phyloP scores from a whole-genome alignment of 1,140 invertebrate species.

The Arion vulgaris region DNA sequence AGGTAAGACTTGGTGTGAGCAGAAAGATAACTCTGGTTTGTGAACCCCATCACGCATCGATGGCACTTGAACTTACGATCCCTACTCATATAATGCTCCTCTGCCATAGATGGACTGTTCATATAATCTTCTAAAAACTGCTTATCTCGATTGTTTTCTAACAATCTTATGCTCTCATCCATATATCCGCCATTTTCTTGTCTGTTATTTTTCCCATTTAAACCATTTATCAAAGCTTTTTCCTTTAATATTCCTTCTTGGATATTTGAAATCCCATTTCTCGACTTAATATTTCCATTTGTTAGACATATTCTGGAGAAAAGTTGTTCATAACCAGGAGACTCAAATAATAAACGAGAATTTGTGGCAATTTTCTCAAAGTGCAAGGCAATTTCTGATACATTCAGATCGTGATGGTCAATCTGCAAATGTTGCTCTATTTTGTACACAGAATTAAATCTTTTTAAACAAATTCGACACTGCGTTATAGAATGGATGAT shows the following conservation, averaged over 20 bases:
- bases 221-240: neutral
- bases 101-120: conserved; percentile 91
- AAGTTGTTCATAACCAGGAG: neutral
- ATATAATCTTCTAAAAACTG: conserved; percentile 90
- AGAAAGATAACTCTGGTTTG: conserved; percentile 89
- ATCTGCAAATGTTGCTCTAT: conserved; percentile 93
- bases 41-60: conserved; percentile 93
- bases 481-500: conserved; percentile 94
- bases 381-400: conserved; percentile 78
- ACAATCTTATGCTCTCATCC: conserved; percentile 30
- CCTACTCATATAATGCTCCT: conserved; percentile 92
- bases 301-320: neutral
- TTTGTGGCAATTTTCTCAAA: conserved; percentile 50
- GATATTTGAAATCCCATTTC: neutral
- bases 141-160: conserved; percentile 81
- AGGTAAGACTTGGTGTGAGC: conserved; percentile 93
- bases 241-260: neutral
- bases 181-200: neutral
- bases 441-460: conserved; percentile 90
- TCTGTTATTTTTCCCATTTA: neutral
- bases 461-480: conserved; percentile 91
- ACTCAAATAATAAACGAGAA: neutral
- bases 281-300: neutral
- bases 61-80: conserved; percentile 94
- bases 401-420: conserved; percentile 85